These are phyloP conservation scores for Paraescarpia echinospica DNA, from an alignment of 1,140 invertebrate species.

Conservation along the genomic window DNA sequence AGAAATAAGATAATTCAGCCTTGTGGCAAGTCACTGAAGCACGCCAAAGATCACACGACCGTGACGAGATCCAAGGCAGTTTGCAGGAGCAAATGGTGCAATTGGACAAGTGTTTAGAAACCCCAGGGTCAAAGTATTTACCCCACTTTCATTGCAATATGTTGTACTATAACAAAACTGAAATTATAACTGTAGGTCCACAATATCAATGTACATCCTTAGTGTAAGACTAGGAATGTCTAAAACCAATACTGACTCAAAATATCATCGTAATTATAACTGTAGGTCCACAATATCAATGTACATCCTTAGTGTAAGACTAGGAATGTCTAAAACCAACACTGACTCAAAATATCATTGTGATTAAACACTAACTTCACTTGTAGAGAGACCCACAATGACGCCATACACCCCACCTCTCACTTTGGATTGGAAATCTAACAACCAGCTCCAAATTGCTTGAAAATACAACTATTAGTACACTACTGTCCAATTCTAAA, in stretches of 20 bases:
- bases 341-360: neutral
- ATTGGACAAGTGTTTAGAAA: neutral
- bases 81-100: neutral
- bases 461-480: neutral
- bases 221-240: neutral
- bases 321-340: neutral
- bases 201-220: neutral
- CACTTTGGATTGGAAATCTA: neutral
- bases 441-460: no score
- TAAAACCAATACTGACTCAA: neutral
- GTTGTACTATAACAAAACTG: neutral
- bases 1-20: neutral
- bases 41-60: neutral
- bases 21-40: neutral
- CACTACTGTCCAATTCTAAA: neutral
- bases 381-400: no score
- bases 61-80: neutral
- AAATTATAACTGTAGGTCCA: neutral
- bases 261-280: neutral
- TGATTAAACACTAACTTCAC: no score
- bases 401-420: neutral
- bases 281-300: neutral
- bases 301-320: neutral
- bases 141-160: neutral
- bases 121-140: neutral